A percentile compares a stretch with the other conserved stretches of the same genome.
These are phyloP conservation scores for Thecocarcelia acutangulata DNA, from an alignment of 2,888 invertebrate genomes.

Conservation along the genomic window DNA sequence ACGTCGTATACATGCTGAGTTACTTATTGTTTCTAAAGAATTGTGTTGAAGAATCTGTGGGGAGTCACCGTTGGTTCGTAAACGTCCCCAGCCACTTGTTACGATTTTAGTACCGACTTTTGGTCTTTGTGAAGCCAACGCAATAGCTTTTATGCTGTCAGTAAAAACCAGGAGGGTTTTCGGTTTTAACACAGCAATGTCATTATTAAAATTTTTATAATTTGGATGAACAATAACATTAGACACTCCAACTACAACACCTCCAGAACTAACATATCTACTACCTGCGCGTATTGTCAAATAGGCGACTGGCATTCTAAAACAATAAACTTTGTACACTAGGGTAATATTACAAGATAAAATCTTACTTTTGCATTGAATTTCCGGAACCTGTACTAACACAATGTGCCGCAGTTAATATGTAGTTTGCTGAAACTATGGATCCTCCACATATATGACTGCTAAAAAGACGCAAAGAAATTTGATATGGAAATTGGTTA, in stretches of 20 bases:
- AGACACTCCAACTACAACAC: constrained; percentile 72
- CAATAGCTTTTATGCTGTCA: constrained; percentile 72
- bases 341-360: neutral
- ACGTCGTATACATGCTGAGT: constrained; percentile 71
- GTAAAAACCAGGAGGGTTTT: constrained; percentile 66
- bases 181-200: constrained; percentile 77
- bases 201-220: constrained; percentile 71
- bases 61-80: constrained; percentile 72
- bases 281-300: constrained; percentile 75
- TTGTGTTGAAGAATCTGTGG: constrained; percentile 74
- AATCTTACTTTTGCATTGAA: constrained; percentile 29
- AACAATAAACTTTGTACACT: constrained; percentile 10
- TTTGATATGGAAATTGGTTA: constrained; percentile 80
- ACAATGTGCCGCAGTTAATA: constrained; percentile 79
- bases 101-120: constrained; percentile 70
- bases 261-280: constrained; percentile 69
- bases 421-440: constrained; percentile 73
- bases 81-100: constrained; percentile 78
- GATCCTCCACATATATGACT: constrained; percentile 77
- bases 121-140: constrained; percentile 72
- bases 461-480: constrained; percentile 75
- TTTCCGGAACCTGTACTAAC: constrained; percentile 67
- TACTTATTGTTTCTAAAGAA: constrained; percentile 71
- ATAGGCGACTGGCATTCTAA: constrained; percentile 69
- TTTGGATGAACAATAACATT: constrained; percentile 72